Percentiles rank a stretch among this genome's conserved stretches.
These are phyloP conservation scores for Calosoma granatense DNA, from an alignment of 1,140 invertebrate genomes.

Conservation along the genomic window DNA sequence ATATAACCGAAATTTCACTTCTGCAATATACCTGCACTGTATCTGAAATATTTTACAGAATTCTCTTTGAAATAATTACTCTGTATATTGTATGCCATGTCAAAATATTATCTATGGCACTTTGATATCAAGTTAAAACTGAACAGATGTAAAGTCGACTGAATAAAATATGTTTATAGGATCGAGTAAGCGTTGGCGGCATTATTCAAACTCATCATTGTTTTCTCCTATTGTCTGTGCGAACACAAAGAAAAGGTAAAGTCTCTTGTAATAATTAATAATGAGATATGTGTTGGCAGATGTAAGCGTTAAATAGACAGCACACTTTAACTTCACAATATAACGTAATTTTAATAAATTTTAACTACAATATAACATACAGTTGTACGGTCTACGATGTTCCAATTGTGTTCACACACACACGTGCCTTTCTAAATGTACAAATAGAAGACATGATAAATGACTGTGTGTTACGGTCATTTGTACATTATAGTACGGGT, in stretches of 20 bases:
- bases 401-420: too few species aligned
- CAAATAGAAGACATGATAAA: neutral
- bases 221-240: neutral
- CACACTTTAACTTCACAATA: neutral
- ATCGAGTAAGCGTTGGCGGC: too few species aligned
- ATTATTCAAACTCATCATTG: neutral
- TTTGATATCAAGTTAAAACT: too few species aligned
- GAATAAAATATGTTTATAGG: too few species aligned
- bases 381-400: neutral
- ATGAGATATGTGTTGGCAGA: neutral
- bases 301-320: neutral
- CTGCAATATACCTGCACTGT: neutral
- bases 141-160: too few species aligned
- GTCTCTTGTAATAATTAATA: neutral
- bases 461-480: neutral
- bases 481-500: too few species aligned
- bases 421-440: too few species aligned
- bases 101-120: too few species aligned
- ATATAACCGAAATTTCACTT: too few species aligned
- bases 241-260: neutral
- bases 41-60: neutral
- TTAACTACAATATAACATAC: neutral
- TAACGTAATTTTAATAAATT: neutral
- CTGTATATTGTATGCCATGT: too few species aligned
- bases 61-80: too few species aligned